Percentiles rank a stretch among this genome's conserved stretches.
These are phyloP conservation scores for Pipra filicauda DNA, from an alignment of 2,113 vertebrate species.

Conservation along the genomic window DNA sequence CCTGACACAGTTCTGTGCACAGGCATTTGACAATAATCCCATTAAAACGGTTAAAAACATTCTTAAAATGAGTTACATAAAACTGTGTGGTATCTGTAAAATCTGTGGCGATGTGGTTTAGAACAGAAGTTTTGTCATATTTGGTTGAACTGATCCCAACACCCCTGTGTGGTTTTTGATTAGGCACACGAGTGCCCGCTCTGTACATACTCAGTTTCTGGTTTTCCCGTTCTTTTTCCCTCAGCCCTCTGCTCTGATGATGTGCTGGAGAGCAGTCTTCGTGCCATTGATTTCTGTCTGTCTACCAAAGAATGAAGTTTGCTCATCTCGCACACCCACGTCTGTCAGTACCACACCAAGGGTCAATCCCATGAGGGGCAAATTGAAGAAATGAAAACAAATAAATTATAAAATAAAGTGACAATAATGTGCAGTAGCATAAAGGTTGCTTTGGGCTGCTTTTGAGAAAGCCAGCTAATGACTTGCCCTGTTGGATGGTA, in stretches of 20 bases:
- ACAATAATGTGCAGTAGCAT: conserved; percentile 52
- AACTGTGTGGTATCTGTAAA: neutral
- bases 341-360: conserved; percentile 35
- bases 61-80: neutral
- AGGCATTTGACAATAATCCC: neutral
- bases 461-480: conserved; percentile 16
- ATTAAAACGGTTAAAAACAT: neutral
- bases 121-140: neutral
- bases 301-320: conserved; percentile 24
- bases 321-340: neutral
- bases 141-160: neutral
- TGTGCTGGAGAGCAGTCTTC: conserved; percentile 9
- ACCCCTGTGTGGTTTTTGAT: neutral
- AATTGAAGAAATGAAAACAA: conserved; percentile 67
- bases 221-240: neutral
- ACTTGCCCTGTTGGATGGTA: neutral
- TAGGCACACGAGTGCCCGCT: neutral
- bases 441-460: conserved; percentile 57
- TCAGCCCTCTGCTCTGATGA: neutral
- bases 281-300: conserved; percentile 44
- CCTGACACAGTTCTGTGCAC: neutral
- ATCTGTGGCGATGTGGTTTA: neutral
- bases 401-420: conserved; percentile 65
- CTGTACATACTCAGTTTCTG: neutral
- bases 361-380: conserved; percentile 40